A percentile compares a stretch with the other conserved stretches of the same genome.
phyloP scores from a whole-genome alignment of 2,113 vertebrate species.

The Myrmecobius fasciatus region DNA sequence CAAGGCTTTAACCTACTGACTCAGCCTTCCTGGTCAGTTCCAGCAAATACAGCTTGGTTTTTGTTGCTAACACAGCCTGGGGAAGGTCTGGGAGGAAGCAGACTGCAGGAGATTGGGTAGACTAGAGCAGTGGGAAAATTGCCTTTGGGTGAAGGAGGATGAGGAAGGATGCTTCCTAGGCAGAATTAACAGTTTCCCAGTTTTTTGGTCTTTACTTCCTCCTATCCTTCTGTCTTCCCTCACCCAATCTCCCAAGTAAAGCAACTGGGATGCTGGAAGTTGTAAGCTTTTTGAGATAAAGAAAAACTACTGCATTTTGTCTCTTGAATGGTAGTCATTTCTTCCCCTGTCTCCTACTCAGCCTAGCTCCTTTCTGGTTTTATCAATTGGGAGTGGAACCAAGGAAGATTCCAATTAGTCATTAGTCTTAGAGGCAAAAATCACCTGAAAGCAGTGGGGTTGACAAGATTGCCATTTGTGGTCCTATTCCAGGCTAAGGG shows the following conservation, averaged over 20 bases:
- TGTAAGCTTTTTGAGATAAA: slow-evolving; percentile 75
- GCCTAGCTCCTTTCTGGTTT: slow-evolving; percentile 53
- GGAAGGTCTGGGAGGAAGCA: not conserved
- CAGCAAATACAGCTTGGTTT: not conserved
- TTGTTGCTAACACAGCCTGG: not conserved
- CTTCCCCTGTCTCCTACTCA: slow-evolving; percentile 7
- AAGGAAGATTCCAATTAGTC: not conserved
- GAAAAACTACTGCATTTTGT: slow-evolving; percentile 88
- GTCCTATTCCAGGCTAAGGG: not conserved
- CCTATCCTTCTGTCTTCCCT: not conserved
- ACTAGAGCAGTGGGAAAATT: not conserved
- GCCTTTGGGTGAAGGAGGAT: not conserved
- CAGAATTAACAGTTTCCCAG: not conserved
- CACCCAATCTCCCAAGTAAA: not conserved
- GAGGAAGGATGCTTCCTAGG: not conserved
- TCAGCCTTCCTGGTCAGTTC: not conserved
- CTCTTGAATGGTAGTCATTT: slow-evolving; percentile 73
- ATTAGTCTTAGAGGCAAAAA: not conserved
- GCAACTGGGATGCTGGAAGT: slow-evolving; percentile 75
- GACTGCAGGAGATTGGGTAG: not conserved
- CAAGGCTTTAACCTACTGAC: not conserved
- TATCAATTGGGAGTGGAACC: not conserved
- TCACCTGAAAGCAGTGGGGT: not conserved
- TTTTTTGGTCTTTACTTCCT: not conserved
- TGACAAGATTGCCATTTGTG: not conserved